Conservation (phyloP, 2,797 vertebrate genomes). For the Characodon lateralis region DNA sequence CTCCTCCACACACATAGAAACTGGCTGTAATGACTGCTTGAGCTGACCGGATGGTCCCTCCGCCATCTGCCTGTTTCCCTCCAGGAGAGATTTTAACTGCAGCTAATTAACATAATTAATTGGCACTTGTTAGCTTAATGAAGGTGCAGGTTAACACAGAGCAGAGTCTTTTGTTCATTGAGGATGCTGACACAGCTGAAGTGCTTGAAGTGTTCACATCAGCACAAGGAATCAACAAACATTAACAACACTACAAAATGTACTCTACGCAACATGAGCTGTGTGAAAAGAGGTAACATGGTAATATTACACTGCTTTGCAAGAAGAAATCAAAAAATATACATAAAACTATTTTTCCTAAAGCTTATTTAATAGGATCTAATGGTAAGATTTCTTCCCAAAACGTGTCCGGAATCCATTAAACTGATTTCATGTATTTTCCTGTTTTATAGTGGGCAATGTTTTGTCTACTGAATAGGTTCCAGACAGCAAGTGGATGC, state of each 20-base stretch:
- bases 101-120: constrained; percentile 63
- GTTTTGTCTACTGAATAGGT: constrained; percentile 10
- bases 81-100: constrained; percentile 45
- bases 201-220: background rate
- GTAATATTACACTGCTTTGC: background rate
- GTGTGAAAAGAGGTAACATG: background rate
- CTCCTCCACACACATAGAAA: constrained; percentile 2
- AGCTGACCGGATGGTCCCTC: constrained; percentile 23
- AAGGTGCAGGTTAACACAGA: constrained; percentile 50
- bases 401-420: background rate
- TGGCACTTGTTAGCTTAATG: constrained; percentile 60
- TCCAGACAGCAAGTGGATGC: background rate
- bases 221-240: background rate
- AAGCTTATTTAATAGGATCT: background rate
- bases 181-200: constrained; percentile 11
- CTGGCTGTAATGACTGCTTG: constrained; percentile 20
- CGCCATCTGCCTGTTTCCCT: constrained; percentile 41
- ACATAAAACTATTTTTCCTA: background rate
- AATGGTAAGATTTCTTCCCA: background rate
- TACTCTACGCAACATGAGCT: background rate
- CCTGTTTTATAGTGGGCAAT: background rate
- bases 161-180: constrained; percentile 26
- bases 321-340: background rate
- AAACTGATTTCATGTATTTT: background rate
- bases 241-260: background rate